phyloP scores from a whole-genome alignment of 30 jellyfish, hydroid and myxozoan species.

The Aurelia sp. region DNA sequence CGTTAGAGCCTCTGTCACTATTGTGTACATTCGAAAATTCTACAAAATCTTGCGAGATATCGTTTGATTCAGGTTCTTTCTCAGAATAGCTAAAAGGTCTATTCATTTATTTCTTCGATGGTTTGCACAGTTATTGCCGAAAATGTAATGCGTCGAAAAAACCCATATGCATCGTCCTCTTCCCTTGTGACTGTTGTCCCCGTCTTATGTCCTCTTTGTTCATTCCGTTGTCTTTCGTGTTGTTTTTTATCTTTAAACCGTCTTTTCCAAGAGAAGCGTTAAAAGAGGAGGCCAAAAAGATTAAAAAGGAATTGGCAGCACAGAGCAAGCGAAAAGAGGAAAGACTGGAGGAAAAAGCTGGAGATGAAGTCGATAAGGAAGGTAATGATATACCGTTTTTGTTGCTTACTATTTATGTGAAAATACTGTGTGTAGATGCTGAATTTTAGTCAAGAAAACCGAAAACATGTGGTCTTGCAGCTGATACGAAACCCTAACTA shows the following conservation, averaged over 20 bases:
- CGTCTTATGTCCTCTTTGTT: not conserved
- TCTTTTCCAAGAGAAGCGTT: conserved; percentile 60
- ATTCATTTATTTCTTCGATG: too few species aligned
- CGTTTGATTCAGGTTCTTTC: too few species aligned
- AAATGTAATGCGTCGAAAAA: not conserved
- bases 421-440: not conserved
- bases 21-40: too few species aligned
- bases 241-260: not conserved
- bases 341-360: not conserved
- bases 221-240: not conserved
- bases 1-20: too few species aligned
- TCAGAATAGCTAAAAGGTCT: too few species aligned
- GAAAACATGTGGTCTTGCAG: too few species aligned
- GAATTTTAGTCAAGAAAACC: not conserved
- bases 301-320: conserved; percentile 74
- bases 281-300: conserved; percentile 78
- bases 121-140: too few species aligned
- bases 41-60: too few species aligned
- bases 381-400: not conserved
- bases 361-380: not conserved
- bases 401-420: not conserved
- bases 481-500: too few species aligned
- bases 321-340: conserved; percentile 25
- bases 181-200: not conserved
- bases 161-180: not conserved